Evolutionary conservation across 2,797 vertebrate species (phyloP), one percentile per base, ranked within the genome.

Genomic region (Tenualosa ilisha): DNA sequence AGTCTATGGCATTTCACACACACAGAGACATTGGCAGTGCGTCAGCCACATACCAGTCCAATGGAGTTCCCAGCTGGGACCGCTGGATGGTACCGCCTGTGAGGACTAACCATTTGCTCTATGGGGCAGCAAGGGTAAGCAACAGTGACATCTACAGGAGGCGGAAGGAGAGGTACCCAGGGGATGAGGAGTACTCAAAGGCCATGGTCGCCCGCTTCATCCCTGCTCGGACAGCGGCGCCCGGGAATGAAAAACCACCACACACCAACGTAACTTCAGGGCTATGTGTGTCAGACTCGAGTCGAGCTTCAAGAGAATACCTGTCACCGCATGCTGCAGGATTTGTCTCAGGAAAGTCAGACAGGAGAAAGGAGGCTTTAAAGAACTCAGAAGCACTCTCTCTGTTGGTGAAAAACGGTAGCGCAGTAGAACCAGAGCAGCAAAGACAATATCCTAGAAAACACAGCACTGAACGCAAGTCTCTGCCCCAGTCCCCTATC

Each of bases 351-450:
- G 85, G 87, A 15, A 79, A 56, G 17, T 79, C 82, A n/a, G 65
- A 68, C 40, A 46, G 50, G 85, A 11, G 31, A 63, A 31, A 43
- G 54, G 82, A 82, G 81, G 83, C n/a, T 26, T 40, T 83, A 61
- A 61, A 43, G 72, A 83, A 85, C n/a, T 43, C 86, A 37, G 83
- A 85, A 50, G 81, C 83, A 53, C 86, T 83, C 85, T 86, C 86
- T 54, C 88, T 85, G 13, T 31, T 89, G 88, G 83, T 43, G 81
- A 82, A 68, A 79, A 89, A 84, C 17, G 83, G 59, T 81, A 82
- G 50, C 54, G 51, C 83, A 84, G 84, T n/a, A 85, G 68, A 53
- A 65, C n/a, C 31, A 24, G 22, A 84, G 51, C 59, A 22, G 8
- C 81, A 65, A 13, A 54, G 63, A 82, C 68, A 56, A 31, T 26